Conservation (phyloP, 2,797 vertebrate genomes). For the Pseudochaenichthys georgianus region DNA sequence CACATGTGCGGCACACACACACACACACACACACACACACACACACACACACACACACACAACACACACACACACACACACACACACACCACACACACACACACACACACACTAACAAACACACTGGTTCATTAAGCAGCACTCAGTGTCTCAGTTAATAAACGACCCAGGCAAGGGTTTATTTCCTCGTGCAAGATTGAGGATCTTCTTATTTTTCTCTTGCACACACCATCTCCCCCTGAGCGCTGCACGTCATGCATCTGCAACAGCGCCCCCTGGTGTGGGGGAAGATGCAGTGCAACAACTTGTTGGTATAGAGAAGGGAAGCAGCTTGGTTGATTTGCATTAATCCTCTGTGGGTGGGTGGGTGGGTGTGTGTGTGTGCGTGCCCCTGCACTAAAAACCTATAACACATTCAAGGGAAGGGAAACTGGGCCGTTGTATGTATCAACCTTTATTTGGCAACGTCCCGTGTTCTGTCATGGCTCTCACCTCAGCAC, state of each 20-base stretch:
- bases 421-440: conserved; percentile 6
- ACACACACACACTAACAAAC: conserved; percentile 62
- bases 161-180: conserved; percentile 49
- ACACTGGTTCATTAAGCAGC: conserved; percentile 64
- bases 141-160: conserved; percentile 72
- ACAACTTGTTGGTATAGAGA: neutral
- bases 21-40: conserved; percentile 20
- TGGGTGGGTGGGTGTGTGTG: conserved; percentile 24
- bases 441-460: conserved; percentile 43
- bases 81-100: too few relatives aligned
- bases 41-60: conserved; percentile 25
- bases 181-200: conserved; percentile 37
- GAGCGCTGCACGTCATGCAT: conserved; percentile 33
- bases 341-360: conserved; percentile 36
- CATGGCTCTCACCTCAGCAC: conserved; percentile 13
- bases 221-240: conserved; percentile 14
- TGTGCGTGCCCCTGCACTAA: too few relatives aligned
- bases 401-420: too few relatives aligned
- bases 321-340: conserved; percentile 7
- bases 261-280: conserved; percentile 76
- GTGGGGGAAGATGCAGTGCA: conserved; percentile 35
- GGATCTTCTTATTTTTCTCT: conserved; percentile 4
- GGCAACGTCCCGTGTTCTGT: conserved; percentile 24
- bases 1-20: conserved; percentile 12
- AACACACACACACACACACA: too few relatives aligned